Percentiles rank a stretch among this genome's conserved stretches.
Evolutionary conservation across 1,140 invertebrate species (phyloP).

Genomic region (Drosophila obscura): DNA sequence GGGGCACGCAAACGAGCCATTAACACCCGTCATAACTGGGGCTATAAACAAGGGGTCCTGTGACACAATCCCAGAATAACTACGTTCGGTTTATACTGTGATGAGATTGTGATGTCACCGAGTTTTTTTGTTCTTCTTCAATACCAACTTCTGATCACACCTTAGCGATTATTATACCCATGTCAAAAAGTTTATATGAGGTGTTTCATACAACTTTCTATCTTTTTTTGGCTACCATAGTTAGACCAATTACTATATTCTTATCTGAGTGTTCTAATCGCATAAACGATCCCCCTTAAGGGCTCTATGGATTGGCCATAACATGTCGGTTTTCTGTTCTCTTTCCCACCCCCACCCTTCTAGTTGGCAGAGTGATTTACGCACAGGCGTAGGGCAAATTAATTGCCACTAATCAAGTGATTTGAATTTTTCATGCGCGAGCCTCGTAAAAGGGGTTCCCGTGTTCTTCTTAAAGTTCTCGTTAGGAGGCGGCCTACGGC

Average conservation of each 20-base stretch:
- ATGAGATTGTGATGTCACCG: constrained; percentile 28
- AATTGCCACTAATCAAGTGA: constrained; percentile 77
- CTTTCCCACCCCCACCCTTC: neutral
- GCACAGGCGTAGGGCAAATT: constrained; percentile 52
- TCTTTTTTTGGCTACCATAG: neutral
- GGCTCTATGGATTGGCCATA: neutral
- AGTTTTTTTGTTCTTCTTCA: too few species aligned
- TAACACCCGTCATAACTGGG: constrained; percentile 68
- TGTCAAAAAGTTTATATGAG: too few species aligned
- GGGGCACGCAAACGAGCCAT: constrained; percentile 71
- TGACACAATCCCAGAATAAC: constrained; percentile 16
- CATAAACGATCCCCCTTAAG: constrained; percentile 18
- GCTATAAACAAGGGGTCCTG: constrained; percentile 38
- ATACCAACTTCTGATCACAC: too few species aligned
- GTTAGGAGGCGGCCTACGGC: constrained; percentile 51
- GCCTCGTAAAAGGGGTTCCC: constrained; percentile 52
- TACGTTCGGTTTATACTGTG: constrained; percentile 27
- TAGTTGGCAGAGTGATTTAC: constrained; percentile 50
- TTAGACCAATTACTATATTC: neutral
- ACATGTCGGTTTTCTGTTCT: constrained; percentile 18
- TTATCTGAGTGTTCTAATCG: neutral
- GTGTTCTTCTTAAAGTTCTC: constrained; percentile 12
- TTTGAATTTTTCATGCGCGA: constrained; percentile 72
- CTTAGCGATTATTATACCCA: neutral
- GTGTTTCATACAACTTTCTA: neutral